Base-by-base conservation (phyloP, 2,888 invertebrate genomes). In the Drosophila ezoana region DNA sequence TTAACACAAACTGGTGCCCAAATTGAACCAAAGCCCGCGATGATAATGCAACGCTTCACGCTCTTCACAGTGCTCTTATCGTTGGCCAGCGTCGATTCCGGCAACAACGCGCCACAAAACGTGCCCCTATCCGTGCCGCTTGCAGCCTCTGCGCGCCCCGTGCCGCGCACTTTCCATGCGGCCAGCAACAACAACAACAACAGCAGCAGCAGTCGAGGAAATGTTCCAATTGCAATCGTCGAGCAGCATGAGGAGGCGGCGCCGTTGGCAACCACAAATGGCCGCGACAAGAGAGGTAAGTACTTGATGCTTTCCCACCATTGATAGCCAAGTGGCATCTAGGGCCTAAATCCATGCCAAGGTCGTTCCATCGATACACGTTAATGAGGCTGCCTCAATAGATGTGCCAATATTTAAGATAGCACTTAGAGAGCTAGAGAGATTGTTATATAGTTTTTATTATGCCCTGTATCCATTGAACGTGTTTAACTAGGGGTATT, bases 281-380 rank as follows among this genome's bases (percentile, higher is more conserved):
- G 62, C 51, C 88, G 87, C 58, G 84, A 86, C 56, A 87, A 87
- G 72, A 74, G 87, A 86, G 87, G 87, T 87, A 40, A 88, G 87
- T 70, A 61, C 72, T 66, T 49, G 51, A 56, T 54, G 56, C 61
- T 58, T 44, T 18, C 14, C 35, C 35, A 43, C 16, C 47, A 66
- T 28, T 52, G 51, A 40, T 64, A 51, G 52, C 59, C 33, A 54
- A 71, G 47, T 62, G 62, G 58, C 67, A 47, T 61, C 59, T 59
- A 79, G 79, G 72, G 61, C 38, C 51, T 58, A 61, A 70, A 76
- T 76, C 65, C 69, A 68, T 71, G 76, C 63, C 75, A 69, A 82
- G 84, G 81, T 61, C 71, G 63, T 41, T 59, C 45, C 72, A 75
- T 40, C 60, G 65, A 65, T 64, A 40, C 16, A 37, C 23, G 38